phyloP scores from a whole-genome alignment of 1,140 invertebrate species.

The Drosophila albomicans region DNA sequence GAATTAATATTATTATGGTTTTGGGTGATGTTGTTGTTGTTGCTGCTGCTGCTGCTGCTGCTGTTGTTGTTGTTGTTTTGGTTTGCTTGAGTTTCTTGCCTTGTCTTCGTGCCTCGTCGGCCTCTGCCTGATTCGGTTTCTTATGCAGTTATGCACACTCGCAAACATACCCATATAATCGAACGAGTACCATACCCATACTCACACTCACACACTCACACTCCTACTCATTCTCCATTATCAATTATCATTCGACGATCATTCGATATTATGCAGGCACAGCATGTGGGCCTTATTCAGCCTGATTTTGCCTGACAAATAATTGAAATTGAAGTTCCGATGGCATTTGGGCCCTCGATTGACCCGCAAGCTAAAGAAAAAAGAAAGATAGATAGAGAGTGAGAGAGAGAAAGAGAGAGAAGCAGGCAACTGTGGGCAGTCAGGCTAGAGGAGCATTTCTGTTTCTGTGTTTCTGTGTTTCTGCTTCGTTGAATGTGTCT shows the following conservation, averaged over 20 bases:
- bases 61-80: slow-evolving; percentile 58
- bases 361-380: slow-evolving; percentile 49
- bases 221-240: slow-evolving; percentile 65
- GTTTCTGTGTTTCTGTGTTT: slow-evolving; percentile 66
- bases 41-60: slow-evolving; percentile 36
- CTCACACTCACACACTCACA: slow-evolving; percentile 7
- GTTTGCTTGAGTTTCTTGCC: slow-evolving; percentile 76
- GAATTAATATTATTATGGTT: slow-evolving; percentile 83
- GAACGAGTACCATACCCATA: slow-evolving; percentile 19
- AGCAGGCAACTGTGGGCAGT: background rate
- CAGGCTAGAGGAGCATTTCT: slow-evolving; percentile 36
- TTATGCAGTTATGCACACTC: slow-evolving; percentile 60
- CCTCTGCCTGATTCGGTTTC: slow-evolving; percentile 59
- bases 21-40: slow-evolving; percentile 16
- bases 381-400: slow-evolving; percentile 2
- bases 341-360: slow-evolving; percentile 43
- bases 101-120: slow-evolving; percentile 65
- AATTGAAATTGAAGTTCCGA: slow-evolving; percentile 59
- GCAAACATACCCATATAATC: slow-evolving; percentile 19
- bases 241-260: slow-evolving; percentile 63
- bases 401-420: background rate
- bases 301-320: slow-evolving; percentile 56
- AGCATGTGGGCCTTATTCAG: slow-evolving; percentile 57
- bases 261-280: slow-evolving; percentile 66
- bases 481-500: slow-evolving; percentile 80